Evolutionary conservation across 2,888 invertebrate species (phyloP).

Genomic region (Ceriagrion tenellum): DNA sequence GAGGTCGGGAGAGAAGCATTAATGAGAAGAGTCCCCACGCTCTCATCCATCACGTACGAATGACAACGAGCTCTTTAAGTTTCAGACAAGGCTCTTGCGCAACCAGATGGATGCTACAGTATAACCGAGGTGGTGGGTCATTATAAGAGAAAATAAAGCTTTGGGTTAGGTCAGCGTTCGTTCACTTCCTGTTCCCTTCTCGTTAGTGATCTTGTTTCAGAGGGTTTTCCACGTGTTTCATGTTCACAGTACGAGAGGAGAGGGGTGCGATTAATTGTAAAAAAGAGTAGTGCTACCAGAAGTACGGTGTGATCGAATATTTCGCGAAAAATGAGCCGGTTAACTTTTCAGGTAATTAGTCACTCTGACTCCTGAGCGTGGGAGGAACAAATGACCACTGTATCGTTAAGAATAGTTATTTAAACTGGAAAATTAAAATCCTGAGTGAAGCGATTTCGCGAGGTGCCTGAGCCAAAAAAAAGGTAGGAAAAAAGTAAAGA

Average conservation of each 20-base stretch:
- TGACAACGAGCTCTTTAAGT: background rate
- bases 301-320: too few species aligned
- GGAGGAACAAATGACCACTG: too few species aligned
- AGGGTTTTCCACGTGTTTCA: background rate
- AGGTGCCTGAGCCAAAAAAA: too few species aligned
- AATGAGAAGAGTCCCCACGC: background rate
- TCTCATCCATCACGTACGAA: background rate
- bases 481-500: too few species aligned
- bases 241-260: background rate
- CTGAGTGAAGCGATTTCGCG: too few species aligned
- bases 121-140: background rate
- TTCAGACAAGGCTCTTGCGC: background rate
- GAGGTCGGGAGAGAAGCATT: conserved; percentile 9
- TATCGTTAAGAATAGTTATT: too few species aligned
- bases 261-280: background rate
- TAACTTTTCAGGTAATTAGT: too few species aligned
- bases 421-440: too few species aligned
- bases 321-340: too few species aligned
- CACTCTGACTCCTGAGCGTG: too few species aligned
- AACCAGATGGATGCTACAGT: background rate
- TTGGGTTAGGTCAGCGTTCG: background rate
- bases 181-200: background rate
- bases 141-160: background rate
- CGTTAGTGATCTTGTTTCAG: background rate
- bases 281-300: too few species aligned